Conservation (phyloP, 2,888 invertebrate species). For the Atethmia centrago region DNA sequence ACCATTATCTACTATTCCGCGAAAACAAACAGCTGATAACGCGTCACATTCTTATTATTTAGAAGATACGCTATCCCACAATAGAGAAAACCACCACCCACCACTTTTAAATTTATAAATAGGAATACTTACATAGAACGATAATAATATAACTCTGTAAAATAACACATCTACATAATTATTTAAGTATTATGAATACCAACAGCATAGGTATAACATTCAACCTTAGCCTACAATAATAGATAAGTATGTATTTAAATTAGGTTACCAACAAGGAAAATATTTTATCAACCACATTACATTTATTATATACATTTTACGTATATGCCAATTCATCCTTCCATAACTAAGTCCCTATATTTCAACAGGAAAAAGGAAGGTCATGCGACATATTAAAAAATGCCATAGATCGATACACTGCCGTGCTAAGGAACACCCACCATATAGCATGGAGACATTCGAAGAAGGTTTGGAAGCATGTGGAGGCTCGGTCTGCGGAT, state of each 20-base stretch:
- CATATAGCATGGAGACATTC: conserved; percentile 59
- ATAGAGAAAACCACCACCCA: too few relatives aligned
- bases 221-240: background rate
- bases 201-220: background rate
- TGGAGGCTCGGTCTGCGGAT: background rate
- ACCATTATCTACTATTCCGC: too few relatives aligned
- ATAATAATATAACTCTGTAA: background rate
- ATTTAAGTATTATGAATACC: background rate
- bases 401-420: conserved; percentile 67
- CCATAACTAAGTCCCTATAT: background rate
- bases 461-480: conserved; percentile 33
- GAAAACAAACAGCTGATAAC: too few relatives aligned
- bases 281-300: background rate
- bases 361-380: conserved; percentile 62
- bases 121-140: background rate
- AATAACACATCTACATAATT: background rate
- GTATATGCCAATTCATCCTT: background rate
- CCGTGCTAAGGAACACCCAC: conserved; percentile 54
- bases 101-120: background rate
- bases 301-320: too few relatives aligned
- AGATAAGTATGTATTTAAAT: background rate
- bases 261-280: conserved; percentile 15
- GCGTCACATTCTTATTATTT: too few relatives aligned
- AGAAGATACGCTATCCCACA: too few relatives aligned
- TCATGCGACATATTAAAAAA: conserved; percentile 89